Evolutionary conservation across 2,113 vertebrate species (phyloP), one percentile per base, ranked within the genome.

Genomic region (Ageneiosus marmoratus): DNA sequence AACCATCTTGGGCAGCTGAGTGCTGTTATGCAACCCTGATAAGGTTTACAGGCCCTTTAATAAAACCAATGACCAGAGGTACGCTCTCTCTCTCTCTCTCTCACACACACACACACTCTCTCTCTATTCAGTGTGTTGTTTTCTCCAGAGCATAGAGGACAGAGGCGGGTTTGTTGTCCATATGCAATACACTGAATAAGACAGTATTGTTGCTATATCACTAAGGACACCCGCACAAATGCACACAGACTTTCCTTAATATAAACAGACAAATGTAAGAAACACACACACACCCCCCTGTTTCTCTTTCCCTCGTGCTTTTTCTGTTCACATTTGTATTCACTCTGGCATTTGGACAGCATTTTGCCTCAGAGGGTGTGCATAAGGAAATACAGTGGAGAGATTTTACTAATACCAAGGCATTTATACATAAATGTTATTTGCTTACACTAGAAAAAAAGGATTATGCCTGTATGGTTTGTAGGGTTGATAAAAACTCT

Each of bases 371-470:
- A 69, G 91, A 89, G 62, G 83, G 41, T 89, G 86, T 51, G 65
- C n/a, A 48, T 56, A 76, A 80, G 70, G 75, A 89, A 89, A 87
- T 83, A 87, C 62, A 85, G 72, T 41, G 84, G 44, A 83, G 88
- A 87, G 86, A 86, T 89, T 88, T 85, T 51, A 74, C 86, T 89
- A 88, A 89, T 90, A 88, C 88, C 86, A 83, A 46, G 83, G 89
- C 90, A 92, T 89, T 90, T 88, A 91, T 91, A 91, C 88, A 84
- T 84, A 75, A 91, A 89, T 83, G 88, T 85, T 89, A 90, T 92
- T 91, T 92, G 91, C 90, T 91, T 91, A 92, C 46, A 74, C 88
- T 56, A 22, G 90, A 89, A 83, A 91, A 41, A 89, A 87, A 89
- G 83, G 85, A 84, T 89, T 91, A 87, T 3, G 62, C 65, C 70